Evolutionary conservation across 2,113 vertebrate genomes (phyloP).

Genomic region (Xenus cinereus): DNA sequence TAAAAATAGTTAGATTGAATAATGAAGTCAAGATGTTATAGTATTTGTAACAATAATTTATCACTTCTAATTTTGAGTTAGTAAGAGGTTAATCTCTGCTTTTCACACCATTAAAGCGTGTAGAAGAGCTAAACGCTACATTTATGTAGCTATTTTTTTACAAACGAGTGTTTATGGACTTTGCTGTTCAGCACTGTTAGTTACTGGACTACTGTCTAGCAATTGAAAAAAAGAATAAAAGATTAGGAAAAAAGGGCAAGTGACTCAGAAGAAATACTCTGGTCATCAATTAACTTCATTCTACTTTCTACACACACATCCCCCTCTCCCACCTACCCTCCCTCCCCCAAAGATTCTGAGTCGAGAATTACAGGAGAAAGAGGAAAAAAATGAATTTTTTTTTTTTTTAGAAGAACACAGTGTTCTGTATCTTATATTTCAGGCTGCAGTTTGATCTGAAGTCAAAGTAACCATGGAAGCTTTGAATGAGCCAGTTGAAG

Average conservation of each 20-base stretch:
- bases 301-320: not conserved
- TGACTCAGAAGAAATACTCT: not conserved
- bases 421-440: not conserved
- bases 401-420: not conserved
- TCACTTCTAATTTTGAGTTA: not conserved
- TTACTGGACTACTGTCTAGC: not conserved
- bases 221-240: not conserved
- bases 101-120: not conserved
- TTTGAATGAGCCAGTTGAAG: not conserved
- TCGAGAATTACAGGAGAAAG: not conserved
- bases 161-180: not conserved
- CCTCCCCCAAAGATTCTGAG: not conserved
- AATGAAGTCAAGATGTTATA: not conserved
- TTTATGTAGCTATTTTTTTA: not conserved
- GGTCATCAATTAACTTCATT: not conserved
- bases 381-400: not conserved
- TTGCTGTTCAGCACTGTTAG: not conserved
- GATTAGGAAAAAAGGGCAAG: not conserved
- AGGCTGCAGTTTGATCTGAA: not conserved
- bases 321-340: not conserved
- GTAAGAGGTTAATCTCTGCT: not conserved
- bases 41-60: not conserved
- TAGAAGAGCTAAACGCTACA: not conserved
- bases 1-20: constrained; percentile 31
- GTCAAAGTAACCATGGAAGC: not conserved